Conservation (phyloP, 2,797 vertebrate species). For the Brachyalestes nurse region DNA sequence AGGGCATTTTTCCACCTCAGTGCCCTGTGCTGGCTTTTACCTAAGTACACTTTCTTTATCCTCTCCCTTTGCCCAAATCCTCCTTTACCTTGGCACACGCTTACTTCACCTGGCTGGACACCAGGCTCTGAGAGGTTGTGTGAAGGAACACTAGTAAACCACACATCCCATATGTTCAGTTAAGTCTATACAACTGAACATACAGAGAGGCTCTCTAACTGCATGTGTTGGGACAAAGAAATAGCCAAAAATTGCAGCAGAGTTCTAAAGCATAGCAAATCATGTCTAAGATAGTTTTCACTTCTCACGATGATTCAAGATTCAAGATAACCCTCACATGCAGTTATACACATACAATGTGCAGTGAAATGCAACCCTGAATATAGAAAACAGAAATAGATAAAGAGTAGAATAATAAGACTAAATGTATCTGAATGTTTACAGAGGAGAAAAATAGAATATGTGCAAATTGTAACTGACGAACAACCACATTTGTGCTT, state of each 20-base stretch:
- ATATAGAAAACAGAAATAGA: too few relatives aligned
- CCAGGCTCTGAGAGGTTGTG: neutral
- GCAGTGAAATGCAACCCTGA: too few relatives aligned
- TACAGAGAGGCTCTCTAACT: neutral
- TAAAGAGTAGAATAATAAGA: too few relatives aligned
- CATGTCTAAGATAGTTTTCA: too few relatives aligned
- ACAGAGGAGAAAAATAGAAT: too few relatives aligned
- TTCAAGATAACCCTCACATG: too few relatives aligned
- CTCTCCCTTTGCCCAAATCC: neutral
- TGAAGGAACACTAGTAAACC: neutral
- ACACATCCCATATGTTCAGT: neutral
- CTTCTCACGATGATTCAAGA: too few relatives aligned
- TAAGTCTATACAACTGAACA: neutral
- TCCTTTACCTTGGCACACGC: neutral
- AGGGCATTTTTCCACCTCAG: conserved; percentile 42
- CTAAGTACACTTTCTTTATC: neutral
- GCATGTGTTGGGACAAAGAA: too few relatives aligned
- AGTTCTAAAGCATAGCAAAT: neutral
- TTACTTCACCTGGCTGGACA: neutral
- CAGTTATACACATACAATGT: too few relatives aligned
- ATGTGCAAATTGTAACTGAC: too few relatives aligned
- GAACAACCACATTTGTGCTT: neutral
- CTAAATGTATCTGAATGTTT: too few relatives aligned
- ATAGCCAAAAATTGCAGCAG: too few relatives aligned
- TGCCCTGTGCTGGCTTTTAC: conserved; percentile 22